A percentile compares a stretch with the other conserved stretches of the same genome.
Evolutionary conservation across 2,113 vertebrate genomes (phyloP).

Genomic region (Cavia porcellus): DNA sequence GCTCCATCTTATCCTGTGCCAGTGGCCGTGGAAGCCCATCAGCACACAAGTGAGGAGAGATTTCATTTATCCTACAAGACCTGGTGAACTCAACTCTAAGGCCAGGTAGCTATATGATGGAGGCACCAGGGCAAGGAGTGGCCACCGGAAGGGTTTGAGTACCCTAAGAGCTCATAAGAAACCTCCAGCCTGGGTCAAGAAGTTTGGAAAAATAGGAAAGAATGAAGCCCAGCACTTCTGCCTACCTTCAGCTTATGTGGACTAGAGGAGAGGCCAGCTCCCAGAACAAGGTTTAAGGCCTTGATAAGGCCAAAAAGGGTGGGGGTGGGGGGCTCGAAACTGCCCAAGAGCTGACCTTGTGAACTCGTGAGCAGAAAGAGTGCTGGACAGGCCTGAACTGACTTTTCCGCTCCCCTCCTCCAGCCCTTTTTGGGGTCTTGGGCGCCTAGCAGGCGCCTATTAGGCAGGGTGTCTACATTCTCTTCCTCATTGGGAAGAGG

Average conservation of each 20-base stretch:
- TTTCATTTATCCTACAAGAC: background rate
- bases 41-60: no score
- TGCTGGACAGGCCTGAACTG: background rate
- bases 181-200: background rate
- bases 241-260: no score
- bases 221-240: rapidly evolving
- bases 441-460: background rate
- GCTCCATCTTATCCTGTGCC: rapidly evolving
- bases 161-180: background rate
- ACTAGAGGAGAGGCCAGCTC: background rate
- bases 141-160: background rate
- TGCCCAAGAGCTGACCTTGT: rapidly evolving
- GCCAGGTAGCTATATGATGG: background rate
- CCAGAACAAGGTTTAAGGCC: rapidly evolving
- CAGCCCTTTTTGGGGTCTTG: background rate
- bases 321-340: background rate
- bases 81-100: background rate
- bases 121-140: background rate
- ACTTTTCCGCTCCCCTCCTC: background rate
- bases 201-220: rapidly evolving
- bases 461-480: background rate
- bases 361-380: background rate
- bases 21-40: rapidly evolving
- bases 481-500: conserved; percentile 48
- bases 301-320: background rate